Evolutionary conservation across 2,113 vertebrate genomes (phyloP), one percentile per base, ranked within the genome.

Genomic region (Pogonocichla stellata): DNA sequence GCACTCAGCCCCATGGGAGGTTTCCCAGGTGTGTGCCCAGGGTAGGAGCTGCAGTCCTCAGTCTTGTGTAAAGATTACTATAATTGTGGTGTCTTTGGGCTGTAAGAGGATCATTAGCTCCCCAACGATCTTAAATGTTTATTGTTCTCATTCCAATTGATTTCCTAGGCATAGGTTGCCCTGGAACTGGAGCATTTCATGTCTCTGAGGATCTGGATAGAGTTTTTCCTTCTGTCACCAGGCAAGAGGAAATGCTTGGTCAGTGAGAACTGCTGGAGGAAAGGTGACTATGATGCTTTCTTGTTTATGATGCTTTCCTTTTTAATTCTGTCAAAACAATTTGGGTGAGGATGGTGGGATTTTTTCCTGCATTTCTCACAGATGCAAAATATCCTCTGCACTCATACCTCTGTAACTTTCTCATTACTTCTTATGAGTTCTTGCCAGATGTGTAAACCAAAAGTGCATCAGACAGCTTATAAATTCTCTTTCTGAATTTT

Each of bases 1-100:
- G 34, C 34, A 3, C 53, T 48, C 8, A 8, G 13, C 61, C 36
- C 28, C 1, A 0, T 6, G 14, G n/a, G 69, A 84, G 8, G 12
- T 34, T 70, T 74, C 38, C 50, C 47, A 29, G 1, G 0, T 9
- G 25, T 24, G 58, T 50, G 29, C 38, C 74, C 2, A 1, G 50
- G n/a, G 56, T 25, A 20, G 47, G 60, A 83, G 40, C 24, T 80
- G 75, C 64, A 94, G 51, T 12, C 72, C 65, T 84, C 64, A 43
- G n/a, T 36, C 75, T 47, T 51, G 65, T 28, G 38, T 38, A 57
- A 82, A 82, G 53, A 57, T 87, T 40, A 6, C 53, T 48, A 0
- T 85, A 54, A 69, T 77, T 54, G 50, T 65, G 62, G 19, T 86
- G 65, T 50, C 71, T 84, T 70, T 82, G 47, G 18, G 65, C 73